Conservation (phyloP, 2,797 vertebrate genomes). For the Crocidura indochinensis region DNA sequence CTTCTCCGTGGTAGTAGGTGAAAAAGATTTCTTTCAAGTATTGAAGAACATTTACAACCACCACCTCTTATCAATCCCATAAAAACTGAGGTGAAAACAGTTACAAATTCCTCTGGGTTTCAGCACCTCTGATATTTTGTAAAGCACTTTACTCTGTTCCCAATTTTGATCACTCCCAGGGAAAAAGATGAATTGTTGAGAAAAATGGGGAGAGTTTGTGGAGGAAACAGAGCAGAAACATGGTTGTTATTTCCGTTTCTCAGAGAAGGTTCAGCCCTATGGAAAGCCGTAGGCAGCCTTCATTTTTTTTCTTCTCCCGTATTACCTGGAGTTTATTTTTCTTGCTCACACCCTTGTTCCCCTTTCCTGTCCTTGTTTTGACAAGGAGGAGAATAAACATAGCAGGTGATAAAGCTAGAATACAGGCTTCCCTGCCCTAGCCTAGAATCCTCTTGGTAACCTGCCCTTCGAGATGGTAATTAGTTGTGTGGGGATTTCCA, state of each 20-base stretch:
- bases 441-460: constrained; percentile 79
- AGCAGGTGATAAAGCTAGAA: constrained; percentile 72
- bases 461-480: constrained; percentile 82
- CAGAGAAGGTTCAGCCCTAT: neutral
- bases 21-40: constrained; percentile 27
- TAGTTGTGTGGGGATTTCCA: constrained; percentile 88
- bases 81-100: constrained; percentile 56
- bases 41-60: neutral
- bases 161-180: rapidly evolving
- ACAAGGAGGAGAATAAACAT: constrained; percentile 75
- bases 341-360: neutral
- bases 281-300: neutral
- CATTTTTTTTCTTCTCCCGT: neutral
- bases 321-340: constrained; percentile 34
- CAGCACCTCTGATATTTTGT: neutral
- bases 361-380: constrained; percentile 81
- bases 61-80: neutral
- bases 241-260: neutral
- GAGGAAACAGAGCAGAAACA: neutral
- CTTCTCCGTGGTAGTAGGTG: neutral
- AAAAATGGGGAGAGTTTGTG: neutral
- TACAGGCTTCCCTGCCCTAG: constrained; percentile 65
- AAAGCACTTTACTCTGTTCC: neutral
- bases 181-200: neutral
- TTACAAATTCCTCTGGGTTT: constrained; percentile 12